Evolutionary conservation across 2,888 invertebrate genomes (phyloP), one percentile per base, ranked within the genome.

Genomic region (Aphodius sticticus): DNA sequence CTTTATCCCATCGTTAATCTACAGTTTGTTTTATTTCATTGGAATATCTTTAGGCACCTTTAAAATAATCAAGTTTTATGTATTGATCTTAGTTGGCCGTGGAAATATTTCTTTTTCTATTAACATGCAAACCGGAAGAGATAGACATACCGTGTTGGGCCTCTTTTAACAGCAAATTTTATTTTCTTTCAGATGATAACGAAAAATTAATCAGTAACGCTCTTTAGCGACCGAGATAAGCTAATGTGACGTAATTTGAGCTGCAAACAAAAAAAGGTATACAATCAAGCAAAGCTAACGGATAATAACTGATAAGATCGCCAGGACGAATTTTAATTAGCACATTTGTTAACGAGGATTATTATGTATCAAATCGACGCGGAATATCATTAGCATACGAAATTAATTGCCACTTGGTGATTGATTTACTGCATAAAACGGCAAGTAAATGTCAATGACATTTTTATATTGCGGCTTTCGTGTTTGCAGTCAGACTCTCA

Each of bases 281-380:
- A 26, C 1, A 26, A 26, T 26, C 26, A 26, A 26, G 26, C 26
- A 26, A 26, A 26, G 26, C 26, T 26, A 26, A 26, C 26, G 26
- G 26, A 26, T 53, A 53, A 2, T 9, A 53, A 53, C 53, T 53
- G 53, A 53, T 53, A 53, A 53, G 53, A 53, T 53, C 53, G 53
- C 53, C 53, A 53, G 53, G 53, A 53, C 53, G 53, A 53, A 53
- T 53, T 53, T 53, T 53, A 53, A 53, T 53, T 53, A 53, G 53
- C 53, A 53, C 53, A 53, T 53, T 53, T 53, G 53, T 53, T 12
- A 12, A 9, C 53, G 53, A 53, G 53, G 53, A 53, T 53, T 53
- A 53, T 53, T 53, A 53, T 53, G 53, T 53, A 53, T 53, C 53
- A 53, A 53, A 53, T 53, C 53, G 53, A 53, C 53, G 53, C 53